Evolutionary conservation across 2,888 invertebrate species (phyloP), one percentile per base, ranked within the genome.

Genomic region (Pristionchus entomophagus): DNA sequence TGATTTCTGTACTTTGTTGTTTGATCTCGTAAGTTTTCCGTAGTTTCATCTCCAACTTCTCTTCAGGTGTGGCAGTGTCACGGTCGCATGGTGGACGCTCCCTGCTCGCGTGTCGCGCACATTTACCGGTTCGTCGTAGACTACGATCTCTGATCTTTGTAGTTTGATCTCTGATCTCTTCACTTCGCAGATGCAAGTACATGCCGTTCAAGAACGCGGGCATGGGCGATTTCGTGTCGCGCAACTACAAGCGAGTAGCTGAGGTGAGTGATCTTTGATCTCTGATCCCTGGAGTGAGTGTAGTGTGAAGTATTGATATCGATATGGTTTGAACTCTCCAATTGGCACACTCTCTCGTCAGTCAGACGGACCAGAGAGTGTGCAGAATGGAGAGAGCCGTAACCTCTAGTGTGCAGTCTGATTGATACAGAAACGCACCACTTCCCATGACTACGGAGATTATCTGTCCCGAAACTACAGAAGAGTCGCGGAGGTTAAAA

Each of bases 201-300:
- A 88, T 91, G 81, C 91, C 91, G 29, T 91, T 91, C 88, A 91
- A 91, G 86, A 91, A 89, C 80, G 93, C 84, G 90, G 94, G 90
- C 94, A 94, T 89, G 89, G 97, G 97, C 0, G 97, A 98, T 94
- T 98, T 97, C 94, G 92, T 93, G 73, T 91, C 91, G 38, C 86
- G 86, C 32, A 93, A 93, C 86, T 93, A 93, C 88, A 93, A 92
- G 88, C 88, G 93, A 77, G 93, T 93, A 10, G 93, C 93, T n/a
- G 93, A 93, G 88, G 98, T 98, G 2, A 97, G 97, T 41, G 59
- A 59, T 80, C 29, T 49, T 53, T 80, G 77, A 45, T 51, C 78
- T 49, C 0, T 69, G 45, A 49, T 35, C 59, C 41, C 83, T 29
- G 5, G 77, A 45, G 69, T 38, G 35, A 69, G 32, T 14, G 51